phyloP scores from a whole-genome alignment of 1,140 invertebrate genomes.

The Mycetomoellerius zeteki region DNA sequence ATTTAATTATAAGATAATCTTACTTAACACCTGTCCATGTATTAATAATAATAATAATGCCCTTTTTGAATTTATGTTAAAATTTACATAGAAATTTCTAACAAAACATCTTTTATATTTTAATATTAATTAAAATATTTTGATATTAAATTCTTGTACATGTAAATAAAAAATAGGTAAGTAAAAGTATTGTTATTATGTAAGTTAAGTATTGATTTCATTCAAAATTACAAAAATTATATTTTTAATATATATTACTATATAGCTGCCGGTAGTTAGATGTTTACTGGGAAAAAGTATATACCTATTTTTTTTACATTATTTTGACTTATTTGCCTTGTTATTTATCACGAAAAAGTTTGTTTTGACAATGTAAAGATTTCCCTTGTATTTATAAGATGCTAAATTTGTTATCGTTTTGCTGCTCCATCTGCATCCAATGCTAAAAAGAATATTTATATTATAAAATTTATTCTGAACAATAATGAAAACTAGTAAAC shows the following conservation, averaged over 20 bases:
- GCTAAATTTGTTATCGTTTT: conserved; percentile 81
- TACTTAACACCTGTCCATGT: conserved; percentile 40
- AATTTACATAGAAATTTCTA: conserved; percentile 56
- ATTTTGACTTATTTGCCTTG: conserved; percentile 52
- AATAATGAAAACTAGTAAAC: background rate
- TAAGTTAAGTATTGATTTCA: conserved; percentile 15
- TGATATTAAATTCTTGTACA: conserved; percentile 47
- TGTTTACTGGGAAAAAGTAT: conserved; percentile 43
- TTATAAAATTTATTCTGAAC: conserved; percentile 11
- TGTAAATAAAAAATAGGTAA: conserved; percentile 49
- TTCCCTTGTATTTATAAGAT: conserved; percentile 3
- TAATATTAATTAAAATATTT: conserved; percentile 49
- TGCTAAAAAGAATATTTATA: conserved; percentile 76
- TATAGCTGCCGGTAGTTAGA: background rate
- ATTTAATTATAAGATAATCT: conserved; percentile 34
- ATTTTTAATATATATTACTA: conserved; percentile 24
- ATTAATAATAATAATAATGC: conserved; percentile 60
- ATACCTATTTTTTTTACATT: conserved; percentile 58
- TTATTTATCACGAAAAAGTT: conserved; percentile 48
- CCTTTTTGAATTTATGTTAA: conserved; percentile 52
- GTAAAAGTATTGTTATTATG: conserved; percentile 11
- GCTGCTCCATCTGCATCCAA: conserved; percentile 82
- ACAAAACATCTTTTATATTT: conserved; percentile 63
- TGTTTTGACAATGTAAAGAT: conserved; percentile 50
- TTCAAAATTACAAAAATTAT: conserved; percentile 42